phyloP scores from a whole-genome alignment of 2,888 invertebrate genomes.

The Leucoma salicis region DNA sequence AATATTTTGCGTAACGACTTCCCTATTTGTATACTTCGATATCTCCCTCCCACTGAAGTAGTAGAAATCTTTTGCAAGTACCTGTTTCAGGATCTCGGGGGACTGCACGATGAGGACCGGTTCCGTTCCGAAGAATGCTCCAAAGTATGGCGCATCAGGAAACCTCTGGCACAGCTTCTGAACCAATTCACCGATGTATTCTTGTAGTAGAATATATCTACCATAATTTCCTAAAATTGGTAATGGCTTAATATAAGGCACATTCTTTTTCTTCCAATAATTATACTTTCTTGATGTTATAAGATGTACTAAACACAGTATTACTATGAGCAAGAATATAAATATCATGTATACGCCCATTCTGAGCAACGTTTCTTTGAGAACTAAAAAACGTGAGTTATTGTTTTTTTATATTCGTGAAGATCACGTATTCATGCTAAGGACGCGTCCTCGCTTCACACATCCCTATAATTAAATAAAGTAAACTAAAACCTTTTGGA shows the following conservation, averaged over 20 bases:
- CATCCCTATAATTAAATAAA: too few relatives aligned
- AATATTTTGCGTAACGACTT: slow-evolving; percentile 33
- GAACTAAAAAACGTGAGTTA: too few relatives aligned
- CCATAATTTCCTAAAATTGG: slow-evolving; percentile 48
- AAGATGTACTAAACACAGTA: background rate
- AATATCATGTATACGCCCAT: background rate
- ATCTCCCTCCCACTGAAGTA: slow-evolving; percentile 11
- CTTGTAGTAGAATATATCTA: slow-evolving; percentile 36
- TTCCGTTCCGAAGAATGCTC: slow-evolving; percentile 50
- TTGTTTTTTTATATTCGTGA: too few relatives aligned
- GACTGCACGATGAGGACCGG: slow-evolving; percentile 38
- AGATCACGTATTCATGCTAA: too few relatives aligned
- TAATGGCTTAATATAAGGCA: slow-evolving; percentile 37
- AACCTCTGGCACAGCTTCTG: slow-evolving; percentile 41
- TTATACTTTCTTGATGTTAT: slow-evolving; percentile 17
- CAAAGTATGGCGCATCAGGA: slow-evolving; percentile 43
- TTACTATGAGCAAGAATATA: background rate
- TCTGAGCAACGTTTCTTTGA: too few relatives aligned
- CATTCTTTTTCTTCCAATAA: slow-evolving; percentile 47
- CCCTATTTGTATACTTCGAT: slow-evolving; percentile 24
- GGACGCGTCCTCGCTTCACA: too few relatives aligned
- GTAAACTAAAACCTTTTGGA: too few relatives aligned
- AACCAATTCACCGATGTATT: slow-evolving; percentile 22
- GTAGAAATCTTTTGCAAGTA: slow-evolving; percentile 39
- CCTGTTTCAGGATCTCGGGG: slow-evolving; percentile 36